Conservation (phyloP, 2,113 vertebrate species). For the Anas platyrhynchos region DNA sequence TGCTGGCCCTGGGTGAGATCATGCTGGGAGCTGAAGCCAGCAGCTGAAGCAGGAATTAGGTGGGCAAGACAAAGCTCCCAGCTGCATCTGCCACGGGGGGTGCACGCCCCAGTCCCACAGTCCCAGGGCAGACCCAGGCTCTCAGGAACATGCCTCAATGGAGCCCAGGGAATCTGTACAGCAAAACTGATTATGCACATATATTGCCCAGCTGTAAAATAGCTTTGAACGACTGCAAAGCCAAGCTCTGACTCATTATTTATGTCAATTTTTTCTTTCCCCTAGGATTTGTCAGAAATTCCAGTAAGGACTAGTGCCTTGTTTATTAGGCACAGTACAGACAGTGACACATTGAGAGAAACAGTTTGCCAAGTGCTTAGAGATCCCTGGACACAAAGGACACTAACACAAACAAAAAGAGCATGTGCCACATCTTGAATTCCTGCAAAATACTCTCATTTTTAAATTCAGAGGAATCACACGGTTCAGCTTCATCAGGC, state of each 20-base stretch:
- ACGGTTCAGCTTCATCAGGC: not conserved
- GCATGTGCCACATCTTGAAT: not conserved
- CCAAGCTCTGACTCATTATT: conserved; percentile 10
- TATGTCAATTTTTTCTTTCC: not conserved
- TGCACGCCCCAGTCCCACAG: not conserved
- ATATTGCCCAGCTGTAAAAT: not conserved
- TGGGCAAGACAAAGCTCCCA: not conserved
- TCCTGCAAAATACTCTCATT: not conserved
- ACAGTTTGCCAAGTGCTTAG: not conserved
- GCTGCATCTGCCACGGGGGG: not conserved
- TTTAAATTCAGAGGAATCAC: not conserved
- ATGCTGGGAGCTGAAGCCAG: not conserved
- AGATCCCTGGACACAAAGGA: not conserved
- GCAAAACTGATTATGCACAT: not conserved
- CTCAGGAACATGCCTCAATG: not conserved
- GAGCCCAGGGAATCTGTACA: not conserved
- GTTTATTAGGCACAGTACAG: not conserved
- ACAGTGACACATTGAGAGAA: not conserved
- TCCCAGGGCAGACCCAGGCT: not conserved
- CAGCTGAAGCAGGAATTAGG: not conserved
- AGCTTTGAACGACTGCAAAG: not conserved
- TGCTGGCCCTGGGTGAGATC: fast-evolving
- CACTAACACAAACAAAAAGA: not conserved
- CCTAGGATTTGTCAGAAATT: not conserved
- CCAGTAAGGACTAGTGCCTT: not conserved